phyloP scores from a whole-genome alignment of 2,113 vertebrate species.

The Actenoides hombroni region DNA sequence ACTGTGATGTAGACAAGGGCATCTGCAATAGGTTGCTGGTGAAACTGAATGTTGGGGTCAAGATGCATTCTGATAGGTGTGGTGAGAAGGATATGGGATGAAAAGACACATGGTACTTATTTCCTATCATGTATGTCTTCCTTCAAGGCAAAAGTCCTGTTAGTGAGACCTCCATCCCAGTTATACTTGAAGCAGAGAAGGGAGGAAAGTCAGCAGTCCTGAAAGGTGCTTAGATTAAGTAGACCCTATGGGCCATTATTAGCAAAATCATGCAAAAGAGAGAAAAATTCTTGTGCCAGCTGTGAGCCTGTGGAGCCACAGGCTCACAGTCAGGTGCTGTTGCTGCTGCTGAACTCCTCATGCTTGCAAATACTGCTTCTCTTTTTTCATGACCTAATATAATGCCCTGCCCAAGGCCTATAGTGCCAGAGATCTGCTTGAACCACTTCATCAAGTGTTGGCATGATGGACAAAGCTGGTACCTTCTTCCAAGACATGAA shows the following conservation, averaged over 20 bases:
- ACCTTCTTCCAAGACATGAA: not conserved
- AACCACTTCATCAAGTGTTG: not conserved
- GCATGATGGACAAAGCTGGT: not conserved
- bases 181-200: not conserved
- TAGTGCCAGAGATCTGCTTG: not conserved
- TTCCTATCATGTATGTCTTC: not conserved
- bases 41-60: not conserved
- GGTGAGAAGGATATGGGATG: not conserved
- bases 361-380: not conserved
- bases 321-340: not conserved
- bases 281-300: not conserved
- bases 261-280: not conserved
- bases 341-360: not conserved
- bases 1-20: rapidly evolving
- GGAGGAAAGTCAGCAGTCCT: not conserved
- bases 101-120: not conserved
- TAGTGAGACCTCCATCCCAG: not conserved
- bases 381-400: not conserved
- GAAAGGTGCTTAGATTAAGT: not conserved
- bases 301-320: not conserved
- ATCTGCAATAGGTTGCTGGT: rapidly evolving
- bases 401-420: not conserved
- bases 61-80: not conserved
- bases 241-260: not conserved
- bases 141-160: not conserved